Base-by-base conservation (phyloP, 2,888 invertebrate genomes). In the Archaeoteleia sp. region DNA sequence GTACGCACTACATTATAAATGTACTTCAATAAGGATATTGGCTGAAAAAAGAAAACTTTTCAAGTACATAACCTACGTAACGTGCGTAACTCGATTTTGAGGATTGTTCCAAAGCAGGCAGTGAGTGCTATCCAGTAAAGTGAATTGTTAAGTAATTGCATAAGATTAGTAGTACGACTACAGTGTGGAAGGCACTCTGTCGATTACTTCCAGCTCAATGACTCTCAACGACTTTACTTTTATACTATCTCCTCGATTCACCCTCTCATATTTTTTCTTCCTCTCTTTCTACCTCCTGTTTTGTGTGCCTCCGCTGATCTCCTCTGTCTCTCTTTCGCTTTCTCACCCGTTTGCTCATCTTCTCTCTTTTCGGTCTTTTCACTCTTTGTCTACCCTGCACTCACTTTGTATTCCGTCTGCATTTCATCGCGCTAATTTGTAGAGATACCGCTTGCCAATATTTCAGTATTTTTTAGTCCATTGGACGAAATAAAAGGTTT, bases 371-470 rank as follows among this genome's bases (percentile, higher is more conserved):
- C 17, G 35, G 30, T 14, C 20, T 35, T 23, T 20, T 34, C 27
- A 34, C 42, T 45, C 32, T 29, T 12, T 12, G 20, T 39, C 48
- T 37, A 42, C 32, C 48, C 32, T 25, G 20, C 51, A 62, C 53
- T 68, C 74, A 71, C 74, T 73, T 74, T 73, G 76, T 74, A 75
- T 78, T 80, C 76, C 78, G 79, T 82, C 82, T 80, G 81, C 82
- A 80, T 82, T 82, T 83, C 82, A 81, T 76, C 79, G 82, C 68
- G 81, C 85, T 85, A 85, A 85, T 85, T 85, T 84, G 83, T 82
- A 80, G 84, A 84, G 84, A 85, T 85, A 83, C 83, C 81, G 84
- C 81, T 84, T 84, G 82, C 82, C 83, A 83, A 84, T 85, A 85
- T 84, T 84, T 83, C 82, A 82, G 78, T 79, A 74, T 78, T 82